These are phyloP conservation scores for Echeneis naucrates DNA, from an alignment of 2,797 vertebrate species.

Conservation along the genomic window DNA sequence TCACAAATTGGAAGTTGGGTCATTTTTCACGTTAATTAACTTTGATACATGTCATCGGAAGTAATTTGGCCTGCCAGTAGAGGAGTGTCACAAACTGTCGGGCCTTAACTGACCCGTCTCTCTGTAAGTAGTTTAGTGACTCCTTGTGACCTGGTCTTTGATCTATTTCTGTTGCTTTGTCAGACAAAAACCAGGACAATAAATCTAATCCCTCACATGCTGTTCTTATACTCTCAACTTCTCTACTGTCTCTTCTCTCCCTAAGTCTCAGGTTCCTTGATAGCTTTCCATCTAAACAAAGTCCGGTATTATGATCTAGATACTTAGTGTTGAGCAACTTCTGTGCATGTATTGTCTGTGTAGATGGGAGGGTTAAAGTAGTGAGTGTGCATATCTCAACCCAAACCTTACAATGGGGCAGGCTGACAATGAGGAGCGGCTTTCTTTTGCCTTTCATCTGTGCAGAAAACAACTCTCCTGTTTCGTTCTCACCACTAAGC, in stretches of 20 bases:
- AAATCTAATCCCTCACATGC: conserved; percentile 76
- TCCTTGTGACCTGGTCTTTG: conserved; percentile 62
- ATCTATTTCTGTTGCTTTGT: conserved; percentile 71
- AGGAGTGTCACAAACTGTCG: conserved; percentile 26
- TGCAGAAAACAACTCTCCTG: conserved; percentile 76
- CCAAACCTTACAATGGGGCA: conserved; percentile 72
- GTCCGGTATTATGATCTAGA: conserved; percentile 76
- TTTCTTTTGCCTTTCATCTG: conserved; percentile 81
- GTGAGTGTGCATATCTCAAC: conserved; percentile 74
- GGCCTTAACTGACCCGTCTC: conserved; percentile 44
- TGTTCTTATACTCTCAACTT: conserved; percentile 74
- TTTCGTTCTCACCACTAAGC: conserved; percentile 80
- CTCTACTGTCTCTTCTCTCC: conserved; percentile 77
- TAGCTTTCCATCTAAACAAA: conserved; percentile 70
- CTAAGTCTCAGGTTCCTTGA: conserved; percentile 75
- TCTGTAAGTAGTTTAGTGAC: conserved; percentile 47
- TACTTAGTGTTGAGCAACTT: conserved; percentile 77
- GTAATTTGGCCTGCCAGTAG: conserved; percentile 32
- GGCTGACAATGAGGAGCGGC: conserved; percentile 76
- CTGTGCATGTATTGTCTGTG: conserved; percentile 71
- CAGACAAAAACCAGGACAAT: conserved; percentile 64
- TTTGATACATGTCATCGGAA: conserved; percentile 39
- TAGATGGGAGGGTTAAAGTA: conserved; percentile 72
- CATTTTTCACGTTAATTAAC: conserved; percentile 55
- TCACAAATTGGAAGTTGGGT: conserved; percentile 47